A percentile compares a stretch with the other conserved stretches of the same genome.
Conservation (phyloP, 2,888 invertebrate species). For the Habrosyne pyritoides region DNA sequence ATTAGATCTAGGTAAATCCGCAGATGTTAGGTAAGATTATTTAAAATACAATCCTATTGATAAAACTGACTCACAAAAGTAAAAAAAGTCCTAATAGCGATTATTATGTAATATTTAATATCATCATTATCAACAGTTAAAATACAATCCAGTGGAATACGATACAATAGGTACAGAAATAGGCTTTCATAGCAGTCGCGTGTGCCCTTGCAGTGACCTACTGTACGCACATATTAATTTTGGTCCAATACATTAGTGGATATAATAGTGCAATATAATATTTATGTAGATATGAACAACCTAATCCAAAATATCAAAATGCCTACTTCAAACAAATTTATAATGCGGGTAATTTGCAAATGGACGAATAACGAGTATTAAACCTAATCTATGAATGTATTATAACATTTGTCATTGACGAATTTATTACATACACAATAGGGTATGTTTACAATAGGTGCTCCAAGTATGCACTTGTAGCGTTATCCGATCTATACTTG, state of each 20-base stretch:
- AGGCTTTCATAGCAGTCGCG: no score
- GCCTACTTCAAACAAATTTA: conserved; percentile 22
- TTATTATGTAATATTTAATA: no score
- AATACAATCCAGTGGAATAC: no score
- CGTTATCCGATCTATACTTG: conserved; percentile 58
- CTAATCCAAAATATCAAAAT: conserved; percentile 1
- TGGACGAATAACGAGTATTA: conserved; percentile 37
- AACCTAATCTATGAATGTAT: conserved; percentile 32
- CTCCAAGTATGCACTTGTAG: conserved; percentile 60
- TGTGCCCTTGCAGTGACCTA: no score
- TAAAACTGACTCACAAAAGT: no score
- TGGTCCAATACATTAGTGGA: no score
- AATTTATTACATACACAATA: conserved; percentile 33
- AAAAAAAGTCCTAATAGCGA: no score
- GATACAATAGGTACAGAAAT: no score
- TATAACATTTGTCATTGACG: conserved; percentile 58
- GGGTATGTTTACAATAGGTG: conserved; percentile 45
- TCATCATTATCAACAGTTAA: no score
- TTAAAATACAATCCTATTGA: no score
- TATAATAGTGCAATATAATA: not conserved
- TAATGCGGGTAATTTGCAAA: conserved; percentile 70
- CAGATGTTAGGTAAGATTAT: no score
- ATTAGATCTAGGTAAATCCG: not conserved
- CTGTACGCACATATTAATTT: no score
- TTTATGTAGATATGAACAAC: not conserved